phyloP scores from a whole-genome alignment of 1,140 invertebrate genomes.

The Calliphora vicina region DNA sequence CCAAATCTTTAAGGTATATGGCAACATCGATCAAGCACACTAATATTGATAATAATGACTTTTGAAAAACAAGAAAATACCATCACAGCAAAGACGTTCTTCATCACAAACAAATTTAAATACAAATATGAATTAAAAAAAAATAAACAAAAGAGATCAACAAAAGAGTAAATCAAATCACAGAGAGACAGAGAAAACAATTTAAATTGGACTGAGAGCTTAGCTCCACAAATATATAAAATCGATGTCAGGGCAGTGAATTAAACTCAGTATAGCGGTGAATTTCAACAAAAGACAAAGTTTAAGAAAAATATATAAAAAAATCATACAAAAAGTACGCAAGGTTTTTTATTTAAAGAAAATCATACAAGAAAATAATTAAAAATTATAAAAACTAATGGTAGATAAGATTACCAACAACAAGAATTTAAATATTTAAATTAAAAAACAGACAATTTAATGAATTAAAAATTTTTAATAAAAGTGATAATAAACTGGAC shows the following conservation, averaged over 20 bases:
- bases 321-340: not conserved
- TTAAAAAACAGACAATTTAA: not conserved
- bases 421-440: not conserved
- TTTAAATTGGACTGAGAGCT: not conserved
- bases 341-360: not conserved
- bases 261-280: conserved; percentile 19
- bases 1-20: no score
- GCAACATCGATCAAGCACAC: not conserved
- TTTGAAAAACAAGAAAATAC: not conserved
- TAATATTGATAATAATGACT: not conserved
- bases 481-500: not conserved
- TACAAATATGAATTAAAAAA: not conserved
- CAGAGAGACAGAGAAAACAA: not conserved
- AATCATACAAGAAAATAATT: not conserved
- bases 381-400: not conserved
- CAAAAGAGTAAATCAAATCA: not conserved
- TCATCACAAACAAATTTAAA: not conserved
- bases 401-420: not conserved
- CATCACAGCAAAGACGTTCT: not conserved
- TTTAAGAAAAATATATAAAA: not conserved
- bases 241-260: not conserved
- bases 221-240: not conserved
- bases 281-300: not conserved
- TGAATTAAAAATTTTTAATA: not conserved
- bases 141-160: not conserved